Percentiles rank a stretch among this genome's conserved stretches.
Evolutionary conservation across 2,113 vertebrate genomes (phyloP).

Genomic region (Addax nasomaculatus): DNA sequence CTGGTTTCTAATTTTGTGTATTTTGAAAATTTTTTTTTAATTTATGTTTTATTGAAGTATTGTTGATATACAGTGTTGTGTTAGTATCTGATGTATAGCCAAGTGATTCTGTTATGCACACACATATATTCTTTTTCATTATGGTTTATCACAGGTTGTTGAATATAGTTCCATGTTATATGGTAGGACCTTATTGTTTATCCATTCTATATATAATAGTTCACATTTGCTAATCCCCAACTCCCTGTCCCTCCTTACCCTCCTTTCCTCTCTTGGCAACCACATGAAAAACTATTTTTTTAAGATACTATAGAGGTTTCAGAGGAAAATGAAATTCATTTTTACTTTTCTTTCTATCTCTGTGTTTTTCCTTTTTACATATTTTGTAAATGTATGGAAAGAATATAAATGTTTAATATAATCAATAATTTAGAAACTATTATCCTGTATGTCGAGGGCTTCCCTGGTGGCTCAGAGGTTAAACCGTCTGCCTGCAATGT

Average conservation of each 20-base stretch:
- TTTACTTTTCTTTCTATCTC: not conserved
- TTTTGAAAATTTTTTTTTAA: not conserved
- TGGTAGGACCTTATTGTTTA: not conserved
- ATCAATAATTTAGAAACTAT: not conserved
- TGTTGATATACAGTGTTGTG: not conserved
- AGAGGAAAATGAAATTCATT: not conserved
- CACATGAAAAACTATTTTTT: not conserved
- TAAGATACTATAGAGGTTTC: not conserved
- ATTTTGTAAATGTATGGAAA: not conserved
- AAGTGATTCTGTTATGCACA: not conserved
- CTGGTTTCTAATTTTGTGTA: constrained; percentile 21
- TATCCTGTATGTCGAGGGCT: not conserved
- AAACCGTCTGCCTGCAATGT: too few relatives aligned
- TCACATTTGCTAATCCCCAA: not conserved
- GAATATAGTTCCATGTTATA: not conserved
- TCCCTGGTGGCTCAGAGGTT: too few relatives aligned
- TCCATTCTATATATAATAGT: not conserved
- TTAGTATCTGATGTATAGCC: not conserved
- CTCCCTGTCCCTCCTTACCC: not conserved
- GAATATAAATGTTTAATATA: not conserved
- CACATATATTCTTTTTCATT: not conserved
- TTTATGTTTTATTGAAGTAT: not conserved
- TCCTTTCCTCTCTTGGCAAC: not conserved
- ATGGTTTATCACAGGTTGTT: not conserved
- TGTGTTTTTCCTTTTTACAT: not conserved